A percentile compares a stretch with the other conserved stretches of the same genome.
phyloP scores from a whole-genome alignment of 1,140 invertebrate species.

The Triops cancriformis region DNA sequence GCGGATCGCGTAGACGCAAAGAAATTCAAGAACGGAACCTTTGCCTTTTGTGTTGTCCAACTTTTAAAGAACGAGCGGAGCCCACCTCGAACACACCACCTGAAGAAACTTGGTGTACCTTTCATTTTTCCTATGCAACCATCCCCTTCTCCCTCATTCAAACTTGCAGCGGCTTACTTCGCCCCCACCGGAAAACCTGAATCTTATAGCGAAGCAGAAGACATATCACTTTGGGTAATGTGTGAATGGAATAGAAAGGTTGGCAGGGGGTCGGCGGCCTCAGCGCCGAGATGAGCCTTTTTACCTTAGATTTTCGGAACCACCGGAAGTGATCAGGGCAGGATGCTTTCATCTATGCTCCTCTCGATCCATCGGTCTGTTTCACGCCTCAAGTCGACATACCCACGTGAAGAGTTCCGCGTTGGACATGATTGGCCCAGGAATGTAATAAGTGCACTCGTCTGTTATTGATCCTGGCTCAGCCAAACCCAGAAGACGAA shows the following conservation, averaged over 20 bases:
- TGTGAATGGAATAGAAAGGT: neutral
- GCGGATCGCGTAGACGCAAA: neutral
- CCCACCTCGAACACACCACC: neutral
- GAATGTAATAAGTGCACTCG: no score
- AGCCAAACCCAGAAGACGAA: no score
- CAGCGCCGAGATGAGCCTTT: neutral
- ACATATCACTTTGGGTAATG: neutral
- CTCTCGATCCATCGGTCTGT: neutral
- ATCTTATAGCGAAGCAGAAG: neutral
- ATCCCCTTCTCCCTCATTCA: neutral
- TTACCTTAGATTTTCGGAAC: neutral
- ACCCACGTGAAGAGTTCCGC: neutral
- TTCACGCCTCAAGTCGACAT: neutral
- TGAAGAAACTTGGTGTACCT: neutral
- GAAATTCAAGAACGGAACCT: neutral
- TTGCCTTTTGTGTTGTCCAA: neutral
- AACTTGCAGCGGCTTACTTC: neutral
- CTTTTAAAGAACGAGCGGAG: neutral
- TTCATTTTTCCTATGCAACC: neutral
- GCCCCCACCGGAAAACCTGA: neutral
- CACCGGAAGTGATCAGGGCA: neutral
- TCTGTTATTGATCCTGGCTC: no score
- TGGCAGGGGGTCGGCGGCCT: neutral
- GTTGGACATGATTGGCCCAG: neutral
- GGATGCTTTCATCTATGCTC: neutral